These are phyloP conservation scores for Brachirus orientalis DNA, from an alignment of 2,113 vertebrate genomes.

Conservation along the genomic window DNA sequence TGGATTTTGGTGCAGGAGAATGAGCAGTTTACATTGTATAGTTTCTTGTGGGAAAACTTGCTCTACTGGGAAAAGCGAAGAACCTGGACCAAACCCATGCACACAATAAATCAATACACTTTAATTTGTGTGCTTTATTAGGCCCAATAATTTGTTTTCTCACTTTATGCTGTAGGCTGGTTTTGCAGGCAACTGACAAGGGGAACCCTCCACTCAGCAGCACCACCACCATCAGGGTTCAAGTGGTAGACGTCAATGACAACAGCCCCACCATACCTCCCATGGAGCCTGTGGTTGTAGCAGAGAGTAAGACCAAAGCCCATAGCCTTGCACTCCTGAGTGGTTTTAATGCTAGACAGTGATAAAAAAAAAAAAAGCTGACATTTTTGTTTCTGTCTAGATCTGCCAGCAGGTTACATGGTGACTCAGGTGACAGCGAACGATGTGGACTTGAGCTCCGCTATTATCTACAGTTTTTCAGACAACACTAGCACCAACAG, in stretches of 20 bases:
- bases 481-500: slow-evolving; percentile 71
- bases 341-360: background rate
- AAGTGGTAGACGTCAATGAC: slow-evolving; percentile 91
- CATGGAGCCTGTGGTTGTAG: slow-evolving; percentile 81
- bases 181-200: slow-evolving; percentile 88
- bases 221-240: slow-evolving; percentile 82
- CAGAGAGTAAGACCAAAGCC: slow-evolving; percentile 87
- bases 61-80: no score
- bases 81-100: no score
- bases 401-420: slow-evolving; percentile 84
- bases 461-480: slow-evolving; percentile 86
- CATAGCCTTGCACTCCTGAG: no score
- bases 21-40: no score
- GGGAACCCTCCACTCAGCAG: slow-evolving; percentile 86
- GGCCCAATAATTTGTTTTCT: background rate
- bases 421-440: slow-evolving; percentile 85
- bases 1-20: no score
- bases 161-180: slow-evolving; percentile 79
- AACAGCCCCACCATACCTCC: slow-evolving; percentile 86
- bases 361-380: background rate
- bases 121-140: background rate
- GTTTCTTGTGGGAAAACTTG: no score
- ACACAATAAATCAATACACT: background rate
- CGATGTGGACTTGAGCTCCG: slow-evolving; percentile 87
- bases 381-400: slow-evolving; percentile 67